These are phyloP conservation scores for Tribolium madens DNA, from an alignment of 1,140 invertebrate species.

Conservation along the genomic window DNA sequence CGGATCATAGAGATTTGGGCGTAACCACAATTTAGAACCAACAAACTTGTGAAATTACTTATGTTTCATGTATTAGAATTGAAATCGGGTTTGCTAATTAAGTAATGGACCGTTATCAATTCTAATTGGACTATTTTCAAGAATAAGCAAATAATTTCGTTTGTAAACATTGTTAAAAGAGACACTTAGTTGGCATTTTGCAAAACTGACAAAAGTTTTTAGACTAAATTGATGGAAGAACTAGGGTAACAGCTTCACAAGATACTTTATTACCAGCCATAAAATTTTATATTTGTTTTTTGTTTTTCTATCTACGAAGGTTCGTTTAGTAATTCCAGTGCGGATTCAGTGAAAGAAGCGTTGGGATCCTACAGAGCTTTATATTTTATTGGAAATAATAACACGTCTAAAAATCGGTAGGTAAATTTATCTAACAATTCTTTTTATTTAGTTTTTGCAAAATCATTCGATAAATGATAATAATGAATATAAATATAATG, in stretches of 20 bases:
- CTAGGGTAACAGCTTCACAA: neutral
- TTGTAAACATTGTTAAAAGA: too few species aligned
- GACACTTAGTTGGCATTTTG: neutral
- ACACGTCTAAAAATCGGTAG: neutral
- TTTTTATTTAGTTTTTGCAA: too few species aligned
- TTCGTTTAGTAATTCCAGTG: neutral
- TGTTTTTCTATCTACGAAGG: neutral
- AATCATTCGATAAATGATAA: too few species aligned
- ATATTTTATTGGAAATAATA: neutral
- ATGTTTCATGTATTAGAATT: neutral
- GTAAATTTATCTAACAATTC: too few species aligned
- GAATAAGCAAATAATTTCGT: neutral
- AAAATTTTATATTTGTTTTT: constrained; percentile 1
- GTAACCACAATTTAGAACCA: neutral
- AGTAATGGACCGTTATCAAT: neutral
- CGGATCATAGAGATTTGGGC: constrained; percentile 33
- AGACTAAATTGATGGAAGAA: neutral
- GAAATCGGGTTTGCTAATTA: constrained; percentile 12
- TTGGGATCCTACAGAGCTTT: neutral
- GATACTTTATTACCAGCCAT: neutral
- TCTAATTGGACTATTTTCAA: neutral
- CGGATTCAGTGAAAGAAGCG: neutral
- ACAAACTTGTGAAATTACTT: constrained; percentile 32
- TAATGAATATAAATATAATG: too few species aligned
- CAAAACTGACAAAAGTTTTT: neutral